Conservation (phyloP, 2,888 invertebrate species). For the Ennomos quercinarius region DNA sequence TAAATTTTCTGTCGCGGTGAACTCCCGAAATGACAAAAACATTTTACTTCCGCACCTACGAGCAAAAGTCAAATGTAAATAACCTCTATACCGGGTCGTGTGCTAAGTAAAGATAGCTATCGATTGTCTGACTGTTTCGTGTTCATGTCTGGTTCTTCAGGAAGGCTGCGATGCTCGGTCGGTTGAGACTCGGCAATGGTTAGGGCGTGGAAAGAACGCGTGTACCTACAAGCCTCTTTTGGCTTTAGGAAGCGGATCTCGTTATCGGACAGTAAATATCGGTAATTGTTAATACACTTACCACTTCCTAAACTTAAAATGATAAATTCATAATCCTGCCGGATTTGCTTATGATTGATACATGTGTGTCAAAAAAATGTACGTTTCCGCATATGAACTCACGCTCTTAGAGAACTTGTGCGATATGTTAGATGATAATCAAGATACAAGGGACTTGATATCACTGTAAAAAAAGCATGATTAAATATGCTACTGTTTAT, state of each 20-base stretch:
- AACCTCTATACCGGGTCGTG: slow-evolving; percentile 72
- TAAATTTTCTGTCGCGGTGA: slow-evolving; percentile 33
- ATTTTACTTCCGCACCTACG: slow-evolving; percentile 76
- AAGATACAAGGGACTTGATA: slow-evolving; percentile 41
- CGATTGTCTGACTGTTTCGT: slow-evolving; percentile 50
- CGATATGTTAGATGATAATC: slow-evolving; percentile 41
- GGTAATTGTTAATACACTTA: slow-evolving; percentile 59
- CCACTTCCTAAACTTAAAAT: slow-evolving; percentile 78
- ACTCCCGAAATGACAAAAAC: slow-evolving; percentile 69
- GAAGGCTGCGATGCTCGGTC: slow-evolving; percentile 37
- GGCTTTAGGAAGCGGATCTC: slow-evolving; percentile 77
- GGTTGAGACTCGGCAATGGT: slow-evolving; percentile 38
- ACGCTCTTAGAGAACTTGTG: slow-evolving; percentile 52
- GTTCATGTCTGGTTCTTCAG: slow-evolving; percentile 54
- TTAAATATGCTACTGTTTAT: slow-evolving; percentile 18
- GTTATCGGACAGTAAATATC: slow-evolving; percentile 66
- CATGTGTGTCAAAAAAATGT: slow-evolving; percentile 51
- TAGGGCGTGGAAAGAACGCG: slow-evolving; percentile 31
- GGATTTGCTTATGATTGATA: slow-evolving; percentile 75
- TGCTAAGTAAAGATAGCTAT: slow-evolving; percentile 60
- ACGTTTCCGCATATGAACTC: slow-evolving; percentile 78
- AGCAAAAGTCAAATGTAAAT: slow-evolving; percentile 84
- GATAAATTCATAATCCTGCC: slow-evolving; percentile 66
- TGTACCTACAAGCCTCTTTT: slow-evolving; percentile 41
- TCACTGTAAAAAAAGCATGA: slow-evolving; percentile 24